A percentile compares a stretch with the other conserved stretches of the same genome.
Evolutionary conservation across 1,140 invertebrate species (phyloP).

Genomic region (Galleria mellonella): DNA sequence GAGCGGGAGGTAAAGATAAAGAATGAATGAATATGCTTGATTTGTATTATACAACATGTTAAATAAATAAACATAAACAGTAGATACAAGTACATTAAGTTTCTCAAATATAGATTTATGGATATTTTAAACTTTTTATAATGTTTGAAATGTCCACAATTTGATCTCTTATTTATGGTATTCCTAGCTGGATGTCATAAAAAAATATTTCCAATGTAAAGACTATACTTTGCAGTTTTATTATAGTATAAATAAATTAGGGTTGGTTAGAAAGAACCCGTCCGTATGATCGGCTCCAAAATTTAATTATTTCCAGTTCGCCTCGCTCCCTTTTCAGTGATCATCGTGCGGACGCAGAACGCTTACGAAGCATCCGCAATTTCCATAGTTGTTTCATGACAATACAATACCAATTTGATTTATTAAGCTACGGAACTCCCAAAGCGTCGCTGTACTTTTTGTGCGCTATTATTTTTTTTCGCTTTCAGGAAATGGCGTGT

Average conservation of each 20-base stretch:
- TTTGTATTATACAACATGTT: too few species aligned
- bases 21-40: too few species aligned
- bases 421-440: constrained; percentile 10
- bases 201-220: too few species aligned
- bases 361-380: constrained; percentile 14
- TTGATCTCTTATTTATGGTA: too few species aligned
- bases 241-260: constrained; percentile 25
- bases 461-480: constrained; percentile 14
- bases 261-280: constrained; percentile 12
- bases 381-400: constrained; percentile 29
- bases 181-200: too few species aligned
- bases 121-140: too few species aligned
- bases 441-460: constrained; percentile 8
- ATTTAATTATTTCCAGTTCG: constrained; percentile 40
- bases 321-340: constrained; percentile 10
- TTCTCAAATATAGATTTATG: too few species aligned
- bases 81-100: too few species aligned
- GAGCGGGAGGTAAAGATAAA: too few species aligned
- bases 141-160: too few species aligned
- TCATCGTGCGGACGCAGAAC: constrained; percentile 8
- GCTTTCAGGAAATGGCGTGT: constrained; percentile 9
- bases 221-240: too few species aligned
- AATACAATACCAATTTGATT: constrained; percentile 24
- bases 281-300: constrained; percentile 30
- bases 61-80: too few species aligned